These are phyloP conservation scores for Strigamia crassipes DNA, from an alignment of 2,888 invertebrate species.

Conservation along the genomic window DNA sequence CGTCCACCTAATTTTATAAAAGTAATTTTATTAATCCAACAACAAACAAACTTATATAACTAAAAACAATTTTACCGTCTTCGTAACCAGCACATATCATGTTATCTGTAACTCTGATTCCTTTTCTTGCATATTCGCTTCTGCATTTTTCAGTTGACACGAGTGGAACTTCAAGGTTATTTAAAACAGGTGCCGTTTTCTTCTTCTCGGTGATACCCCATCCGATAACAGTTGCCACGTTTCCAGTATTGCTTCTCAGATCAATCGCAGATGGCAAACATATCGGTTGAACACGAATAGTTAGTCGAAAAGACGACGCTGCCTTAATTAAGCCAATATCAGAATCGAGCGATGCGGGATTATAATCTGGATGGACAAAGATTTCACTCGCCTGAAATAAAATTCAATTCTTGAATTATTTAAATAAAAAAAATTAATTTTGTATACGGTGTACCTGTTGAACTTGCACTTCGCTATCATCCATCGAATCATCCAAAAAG, in stretches of 20 bases:
- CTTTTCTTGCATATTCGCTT: not conserved
- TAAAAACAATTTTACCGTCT: not conserved
- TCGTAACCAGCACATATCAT: constrained; percentile 13
- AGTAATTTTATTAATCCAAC: not conserved
- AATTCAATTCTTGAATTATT: not conserved
- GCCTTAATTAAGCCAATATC: not conserved
- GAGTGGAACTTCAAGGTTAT: not conserved
- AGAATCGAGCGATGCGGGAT: not conserved
- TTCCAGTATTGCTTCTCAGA: not conserved
- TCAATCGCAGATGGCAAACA: not conserved
- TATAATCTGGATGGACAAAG: constrained; percentile 2
- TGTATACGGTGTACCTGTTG: too few species aligned
- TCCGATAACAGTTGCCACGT: not conserved
- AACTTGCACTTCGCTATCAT: not conserved
- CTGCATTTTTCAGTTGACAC: not conserved
- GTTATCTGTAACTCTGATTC: not conserved
- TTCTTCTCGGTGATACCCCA: not conserved
- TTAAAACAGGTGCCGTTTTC: not conserved
- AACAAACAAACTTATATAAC: not conserved
- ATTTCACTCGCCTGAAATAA: not conserved
- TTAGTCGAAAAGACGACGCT: not conserved
- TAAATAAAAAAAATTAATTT: not conserved
- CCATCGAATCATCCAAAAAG: not conserved
- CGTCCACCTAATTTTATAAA: not conserved
- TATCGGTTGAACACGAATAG: not conserved